Percentiles rank a stretch among this genome's conserved stretches.
These are phyloP conservation scores for Biston betularia DNA, from an alignment of 2,888 invertebrate genomes.

Conservation along the genomic window DNA sequence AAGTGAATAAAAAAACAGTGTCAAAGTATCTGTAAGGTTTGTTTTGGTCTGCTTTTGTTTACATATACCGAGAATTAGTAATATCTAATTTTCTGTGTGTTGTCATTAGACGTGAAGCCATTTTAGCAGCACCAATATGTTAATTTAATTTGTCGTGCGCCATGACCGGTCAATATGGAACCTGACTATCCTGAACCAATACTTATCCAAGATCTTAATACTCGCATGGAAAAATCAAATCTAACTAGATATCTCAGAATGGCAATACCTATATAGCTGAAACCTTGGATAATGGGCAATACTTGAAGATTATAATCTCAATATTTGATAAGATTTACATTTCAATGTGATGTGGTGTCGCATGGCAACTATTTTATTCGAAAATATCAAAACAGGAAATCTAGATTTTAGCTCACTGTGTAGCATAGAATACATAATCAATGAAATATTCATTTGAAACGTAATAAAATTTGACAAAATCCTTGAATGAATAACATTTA, in stretches of 20 bases:
- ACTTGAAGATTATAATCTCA: neutral
- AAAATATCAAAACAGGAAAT: neutral
- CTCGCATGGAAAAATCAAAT: neutral
- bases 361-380: neutral
- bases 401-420: neutral
- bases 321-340: conserved; percentile 12
- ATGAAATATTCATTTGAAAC: neutral
- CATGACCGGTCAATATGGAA: conserved; percentile 53
- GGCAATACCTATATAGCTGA: neutral
- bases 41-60: conserved; percentile 58
- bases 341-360: neutral
- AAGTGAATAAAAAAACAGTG: conserved; percentile 10
- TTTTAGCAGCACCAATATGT: conserved; percentile 42
- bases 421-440: neutral
- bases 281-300: conserved; percentile 1
- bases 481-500: neutral
- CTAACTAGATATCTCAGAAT: neutral
- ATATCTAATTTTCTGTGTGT: conserved; percentile 42
- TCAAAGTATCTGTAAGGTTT: conserved; percentile 41
- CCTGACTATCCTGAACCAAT: conserved; percentile 33
- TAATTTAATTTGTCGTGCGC: conserved; percentile 63
- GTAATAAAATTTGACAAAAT: neutral
- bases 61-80: conserved; percentile 39
- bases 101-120: conserved; percentile 46
- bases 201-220: neutral